Base-by-base conservation (phyloP, 1,140 invertebrate species). In the Callitettix versicolor region DNA sequence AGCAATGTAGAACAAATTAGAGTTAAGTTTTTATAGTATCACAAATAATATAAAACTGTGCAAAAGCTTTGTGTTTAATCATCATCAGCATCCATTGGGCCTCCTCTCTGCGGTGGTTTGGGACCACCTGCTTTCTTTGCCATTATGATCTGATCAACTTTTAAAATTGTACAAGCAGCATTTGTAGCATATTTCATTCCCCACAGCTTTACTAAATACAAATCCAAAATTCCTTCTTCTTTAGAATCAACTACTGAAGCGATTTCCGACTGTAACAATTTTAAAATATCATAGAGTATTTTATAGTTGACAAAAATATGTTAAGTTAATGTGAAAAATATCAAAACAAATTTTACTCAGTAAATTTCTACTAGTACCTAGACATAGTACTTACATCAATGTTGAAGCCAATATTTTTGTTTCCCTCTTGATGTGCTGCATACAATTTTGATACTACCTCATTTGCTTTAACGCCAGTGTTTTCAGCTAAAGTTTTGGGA, bases 81-180 rank as follows among this genome's bases (percentile, higher is more conserved):
- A 20, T 60, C 64, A 50, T 88, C 84, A 63, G 86, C 85, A 68
- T 92, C 88, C 58, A 79, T 80, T 67, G 79, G 78, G 62, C 77
- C 77, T 42, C 78, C 75, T 36, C 75, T 75, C 42, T 38, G 18
- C 44, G 65, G 63, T 51, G 75, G 67, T 67, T 79, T 81, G 1
- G 86, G 76, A 47, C 95, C 95, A 53, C 95, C 95, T 17, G 94
- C 93, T 65, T 86, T 79, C 72, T 98, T 98, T 1, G 95, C 92
- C 92, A 98, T 97, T 55, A 99, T 98, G 57, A 99, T 98, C 73
- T 97, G 87, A 75, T 99, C 95, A n/a, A 99, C 91, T 70, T 89
- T 86, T 3, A 99, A 76, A 63, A 99, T 88, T 0, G 95, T 98
- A 50, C 84, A 82, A 1, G 95, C 93, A 12, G 92, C 92, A 60